A percentile compares a stretch with the other conserved stretches of the same genome.
Conservation (phyloP, 2,888 invertebrate species). For the Sesia apiformis region DNA sequence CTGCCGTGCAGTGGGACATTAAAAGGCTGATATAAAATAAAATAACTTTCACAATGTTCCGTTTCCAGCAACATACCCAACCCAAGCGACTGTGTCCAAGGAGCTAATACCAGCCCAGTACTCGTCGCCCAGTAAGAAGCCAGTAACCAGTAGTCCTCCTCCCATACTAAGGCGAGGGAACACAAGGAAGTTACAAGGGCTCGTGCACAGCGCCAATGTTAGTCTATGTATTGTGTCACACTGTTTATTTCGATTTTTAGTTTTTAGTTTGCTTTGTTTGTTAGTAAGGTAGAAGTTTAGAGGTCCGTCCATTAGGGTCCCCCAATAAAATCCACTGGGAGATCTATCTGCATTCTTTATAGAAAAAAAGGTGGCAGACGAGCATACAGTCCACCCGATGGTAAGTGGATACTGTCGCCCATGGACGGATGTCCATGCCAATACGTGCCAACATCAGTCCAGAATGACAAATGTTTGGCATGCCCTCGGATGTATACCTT, state of each 20-base stretch:
- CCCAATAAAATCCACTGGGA: too few species aligned
- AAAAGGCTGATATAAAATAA: neutral
- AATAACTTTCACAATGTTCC: neutral
- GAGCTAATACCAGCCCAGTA: constrained; percentile 53
- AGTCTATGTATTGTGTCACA: constrained; percentile 51
- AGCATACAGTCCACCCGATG: too few species aligned
- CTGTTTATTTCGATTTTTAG: neutral
- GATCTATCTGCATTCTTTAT: too few species aligned
- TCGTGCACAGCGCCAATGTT: constrained; percentile 42
- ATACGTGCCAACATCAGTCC: too few species aligned
- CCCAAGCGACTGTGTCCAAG: constrained; percentile 44
- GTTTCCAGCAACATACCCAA: constrained; percentile 49
- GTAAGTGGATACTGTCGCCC: too few species aligned
- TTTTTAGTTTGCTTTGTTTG: too few species aligned
- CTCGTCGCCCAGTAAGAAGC: constrained; percentile 43
- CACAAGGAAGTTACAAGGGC: constrained; percentile 21
- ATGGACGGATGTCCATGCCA: too few species aligned
- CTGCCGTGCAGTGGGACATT: neutral
- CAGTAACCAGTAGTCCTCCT: constrained; percentile 36
- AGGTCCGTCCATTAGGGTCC: too few species aligned
- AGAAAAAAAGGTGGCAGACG: too few species aligned
- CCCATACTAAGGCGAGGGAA: constrained; percentile 59
- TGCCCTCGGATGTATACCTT: too few species aligned
- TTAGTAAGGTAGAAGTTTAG: too few species aligned
- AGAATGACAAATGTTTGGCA: too few species aligned